phyloP scores from a whole-genome alignment of 2,797 vertebrate species.

The Gila robusta region DNA sequence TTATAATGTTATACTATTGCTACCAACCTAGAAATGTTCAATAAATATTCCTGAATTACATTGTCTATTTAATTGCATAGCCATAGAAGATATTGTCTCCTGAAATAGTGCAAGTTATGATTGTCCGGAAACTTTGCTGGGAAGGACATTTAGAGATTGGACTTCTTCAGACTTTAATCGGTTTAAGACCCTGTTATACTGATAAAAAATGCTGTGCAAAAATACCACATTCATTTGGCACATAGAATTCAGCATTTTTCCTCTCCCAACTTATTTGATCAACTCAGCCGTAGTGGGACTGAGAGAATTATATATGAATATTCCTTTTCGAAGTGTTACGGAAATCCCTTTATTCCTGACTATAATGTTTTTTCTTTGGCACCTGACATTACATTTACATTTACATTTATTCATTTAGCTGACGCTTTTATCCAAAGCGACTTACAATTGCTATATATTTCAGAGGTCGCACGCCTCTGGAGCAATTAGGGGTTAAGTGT shows the following conservation, averaged over 20 bases:
- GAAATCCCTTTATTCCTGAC: constrained; percentile 9
- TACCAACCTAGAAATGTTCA: neutral
- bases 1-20: neutral
- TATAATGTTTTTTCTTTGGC: constrained; percentile 20
- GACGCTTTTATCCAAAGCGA: too few species aligned
- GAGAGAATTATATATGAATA: constrained; percentile 27
- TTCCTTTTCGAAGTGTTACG: constrained; percentile 2
- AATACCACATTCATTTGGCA: constrained; percentile 56
- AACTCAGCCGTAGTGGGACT: constrained; percentile 59
- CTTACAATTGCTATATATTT: too few species aligned
- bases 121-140: neutral
- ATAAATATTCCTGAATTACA: neutral
- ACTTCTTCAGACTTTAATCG: neutral
- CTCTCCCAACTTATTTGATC: constrained; percentile 70
- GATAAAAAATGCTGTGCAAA: neutral
- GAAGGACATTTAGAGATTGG: neutral
- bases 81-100: neutral
- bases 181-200: neutral
- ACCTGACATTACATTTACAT: constrained; percentile 61
- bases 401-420: too few species aligned
- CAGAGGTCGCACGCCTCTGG: too few species aligned
- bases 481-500: too few species aligned
- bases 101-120: neutral
- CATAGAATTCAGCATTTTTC: constrained; percentile 38
- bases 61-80: neutral